Percentiles rank a stretch among this genome's conserved stretches.
Evolutionary conservation across 2,797 vertebrate genomes (phyloP).

Genomic region (Pangasius macronema): DNA sequence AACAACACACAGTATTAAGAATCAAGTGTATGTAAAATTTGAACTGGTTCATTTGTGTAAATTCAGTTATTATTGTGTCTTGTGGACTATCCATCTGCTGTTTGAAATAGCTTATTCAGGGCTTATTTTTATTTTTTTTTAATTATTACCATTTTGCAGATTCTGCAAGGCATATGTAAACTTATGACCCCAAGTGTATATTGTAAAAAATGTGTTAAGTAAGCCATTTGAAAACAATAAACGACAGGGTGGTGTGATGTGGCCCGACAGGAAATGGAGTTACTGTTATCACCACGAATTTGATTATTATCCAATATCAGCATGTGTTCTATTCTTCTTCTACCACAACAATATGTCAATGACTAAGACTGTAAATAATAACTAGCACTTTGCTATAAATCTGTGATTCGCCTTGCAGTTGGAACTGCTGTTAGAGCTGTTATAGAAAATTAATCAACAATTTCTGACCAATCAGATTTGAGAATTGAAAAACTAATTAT

Average conservation of each 20-base stretch:
- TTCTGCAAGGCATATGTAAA: too few relatives aligned
- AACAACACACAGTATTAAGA: too few relatives aligned
- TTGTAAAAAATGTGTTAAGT: too few relatives aligned
- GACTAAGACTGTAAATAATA: background rate
- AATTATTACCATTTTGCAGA: too few relatives aligned
- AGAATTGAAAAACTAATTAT: background rate
- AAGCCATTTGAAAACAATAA: background rate
- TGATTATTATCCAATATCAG: background rate
- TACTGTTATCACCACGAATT: background rate
- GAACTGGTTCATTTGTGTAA: too few relatives aligned
- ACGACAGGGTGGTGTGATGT: background rate
- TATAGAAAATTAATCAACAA: background rate
- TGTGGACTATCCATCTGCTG: too few relatives aligned
- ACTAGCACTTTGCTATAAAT: background rate
- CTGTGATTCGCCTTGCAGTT: background rate
- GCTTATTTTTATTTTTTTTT: too few relatives aligned
- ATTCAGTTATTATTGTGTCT: too few relatives aligned
- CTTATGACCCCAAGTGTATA: too few relatives aligned
- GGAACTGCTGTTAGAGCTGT: background rate
- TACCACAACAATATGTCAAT: background rate
- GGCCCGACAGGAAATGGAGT: background rate
- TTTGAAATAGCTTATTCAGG: too few relatives aligned
- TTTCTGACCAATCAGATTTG: background rate
- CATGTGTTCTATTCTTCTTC: background rate
- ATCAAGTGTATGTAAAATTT: too few relatives aligned